Evolutionary conservation across 2,797 vertebrate genomes (phyloP).

Genomic region (Lepilemur septentrionalis): DNA sequence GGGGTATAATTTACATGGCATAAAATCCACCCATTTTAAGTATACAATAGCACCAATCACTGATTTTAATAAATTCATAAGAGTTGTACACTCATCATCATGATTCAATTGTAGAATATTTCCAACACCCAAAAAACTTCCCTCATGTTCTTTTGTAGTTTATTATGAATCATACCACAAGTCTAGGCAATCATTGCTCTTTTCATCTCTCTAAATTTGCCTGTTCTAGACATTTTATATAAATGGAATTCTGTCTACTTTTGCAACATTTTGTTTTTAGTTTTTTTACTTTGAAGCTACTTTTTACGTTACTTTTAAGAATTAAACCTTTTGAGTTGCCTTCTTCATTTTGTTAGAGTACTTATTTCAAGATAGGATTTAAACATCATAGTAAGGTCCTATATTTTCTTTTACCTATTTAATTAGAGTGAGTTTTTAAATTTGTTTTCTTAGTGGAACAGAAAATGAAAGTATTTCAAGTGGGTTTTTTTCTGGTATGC

Average conservation of each 20-base stretch:
- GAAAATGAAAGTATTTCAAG: neutral
- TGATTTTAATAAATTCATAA: constrained; percentile 6
- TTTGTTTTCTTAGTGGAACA: neutral
- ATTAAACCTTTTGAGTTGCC: neutral
- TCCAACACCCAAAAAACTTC: neutral
- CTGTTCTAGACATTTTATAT: constrained; percentile 12
- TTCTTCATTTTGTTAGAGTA: neutral
- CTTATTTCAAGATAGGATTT: neutral
- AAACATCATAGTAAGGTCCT: neutral
- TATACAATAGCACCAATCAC: neutral
- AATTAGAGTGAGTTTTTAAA: neutral
- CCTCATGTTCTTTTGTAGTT: neutral
- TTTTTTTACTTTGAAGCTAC: neutral
- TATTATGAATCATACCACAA: neutral
- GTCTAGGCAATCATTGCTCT: neutral
- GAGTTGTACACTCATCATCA: neutral
- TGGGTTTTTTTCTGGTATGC: neutral
- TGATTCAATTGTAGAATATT: neutral
- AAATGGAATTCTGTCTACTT: neutral
- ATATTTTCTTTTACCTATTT: constrained; percentile 16
- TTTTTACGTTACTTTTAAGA: neutral
- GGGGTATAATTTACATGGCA: neutral
- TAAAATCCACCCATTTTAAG: neutral
- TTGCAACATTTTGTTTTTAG: neutral
- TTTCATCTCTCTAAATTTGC: neutral